Evolutionary conservation across 2,113 vertebrate genomes (phyloP).

Genomic region (Coracopsis vasa): DNA sequence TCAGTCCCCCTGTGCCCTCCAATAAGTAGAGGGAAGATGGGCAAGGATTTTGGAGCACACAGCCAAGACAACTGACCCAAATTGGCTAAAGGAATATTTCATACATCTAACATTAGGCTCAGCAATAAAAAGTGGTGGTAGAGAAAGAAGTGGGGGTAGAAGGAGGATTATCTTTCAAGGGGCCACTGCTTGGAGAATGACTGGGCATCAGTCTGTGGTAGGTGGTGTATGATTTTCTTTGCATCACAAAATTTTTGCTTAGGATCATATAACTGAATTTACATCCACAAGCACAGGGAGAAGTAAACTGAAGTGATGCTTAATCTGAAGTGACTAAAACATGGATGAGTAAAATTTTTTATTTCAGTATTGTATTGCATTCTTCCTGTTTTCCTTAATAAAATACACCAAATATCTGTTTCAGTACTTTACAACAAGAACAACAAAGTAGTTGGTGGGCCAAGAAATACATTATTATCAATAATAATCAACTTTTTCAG

Average conservation of each 20-base stretch:
- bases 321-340: neutral
- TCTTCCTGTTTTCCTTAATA: neutral
- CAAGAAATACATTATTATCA: neutral
- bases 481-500: neutral
- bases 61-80: neutral
- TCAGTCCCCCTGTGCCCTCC: fast-evolving
- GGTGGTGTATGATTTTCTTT: neutral
- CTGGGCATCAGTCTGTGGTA: neutral
- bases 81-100: neutral
- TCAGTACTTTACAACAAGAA: neutral
- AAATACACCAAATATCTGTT: neutral
- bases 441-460: neutral
- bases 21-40: neutral
- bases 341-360: neutral
- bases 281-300: neutral
- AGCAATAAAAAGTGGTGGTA: neutral
- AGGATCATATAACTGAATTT: neutral
- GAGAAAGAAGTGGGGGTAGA: neutral
- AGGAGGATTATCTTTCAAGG: neutral
- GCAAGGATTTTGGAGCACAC: neutral
- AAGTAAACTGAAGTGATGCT: neutral
- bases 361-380: neutral
- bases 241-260: neutral
- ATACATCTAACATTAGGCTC: neutral
- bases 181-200: neutral